phyloP scores from a whole-genome alignment of 1,140 invertebrate species.

The Wiebesia pumilae region DNA sequence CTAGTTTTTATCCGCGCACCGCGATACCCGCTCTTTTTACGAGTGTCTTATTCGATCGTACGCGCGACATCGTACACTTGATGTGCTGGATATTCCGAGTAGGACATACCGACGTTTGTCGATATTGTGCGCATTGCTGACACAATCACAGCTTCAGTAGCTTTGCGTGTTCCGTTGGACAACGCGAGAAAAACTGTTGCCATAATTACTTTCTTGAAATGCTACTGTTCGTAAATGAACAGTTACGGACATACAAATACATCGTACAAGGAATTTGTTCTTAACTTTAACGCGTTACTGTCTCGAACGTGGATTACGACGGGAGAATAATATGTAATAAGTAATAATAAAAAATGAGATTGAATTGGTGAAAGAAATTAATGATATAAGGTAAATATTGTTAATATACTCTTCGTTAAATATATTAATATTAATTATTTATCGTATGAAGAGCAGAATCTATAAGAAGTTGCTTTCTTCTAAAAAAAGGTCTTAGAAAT shows the following conservation, averaged over 20 bases:
- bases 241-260: not conserved
- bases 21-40: too few species aligned
- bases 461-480: not conserved
- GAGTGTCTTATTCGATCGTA: not conserved
- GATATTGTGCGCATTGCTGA: not conserved
- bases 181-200: not conserved
- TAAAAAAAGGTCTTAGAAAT: not conserved
- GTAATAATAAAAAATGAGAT: not conserved
- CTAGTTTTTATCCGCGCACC: not conserved
- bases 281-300: not conserved
- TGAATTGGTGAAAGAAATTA: not conserved
- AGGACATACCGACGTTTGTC: not conserved
- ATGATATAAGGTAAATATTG: not conserved
- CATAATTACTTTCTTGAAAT: not conserved
- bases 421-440: not conserved
- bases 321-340: not conserved
- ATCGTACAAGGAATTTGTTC: not conserved
- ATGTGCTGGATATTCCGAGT: not conserved
- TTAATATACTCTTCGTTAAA: not conserved
- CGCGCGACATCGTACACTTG: not conserved
- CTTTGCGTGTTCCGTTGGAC: too few species aligned
- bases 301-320: not conserved
- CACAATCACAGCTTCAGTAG: too few species aligned
- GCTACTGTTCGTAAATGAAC: not conserved
- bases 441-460: not conserved